A percentile compares a stretch with the other conserved stretches of the same genome.
Evolutionary conservation across 1,140 invertebrate species (phyloP).

Genomic region (Drosophila sechellia): DNA sequence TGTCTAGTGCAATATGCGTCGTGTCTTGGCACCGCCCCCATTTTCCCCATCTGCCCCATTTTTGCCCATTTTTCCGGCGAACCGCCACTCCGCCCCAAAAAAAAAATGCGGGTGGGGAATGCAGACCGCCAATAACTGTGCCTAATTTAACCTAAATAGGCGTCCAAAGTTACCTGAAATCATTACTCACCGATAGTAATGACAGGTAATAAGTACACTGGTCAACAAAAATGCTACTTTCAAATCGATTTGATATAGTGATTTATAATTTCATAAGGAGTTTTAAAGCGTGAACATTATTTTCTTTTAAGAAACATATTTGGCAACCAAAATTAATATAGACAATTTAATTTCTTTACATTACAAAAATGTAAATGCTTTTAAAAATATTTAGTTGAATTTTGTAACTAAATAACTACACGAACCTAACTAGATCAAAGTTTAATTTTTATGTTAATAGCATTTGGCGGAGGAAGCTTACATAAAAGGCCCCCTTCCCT

Average conservation of each 20-base stretch:
- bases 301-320: too few relatives aligned
- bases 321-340: too few relatives aligned
- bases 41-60: constrained; percentile 21
- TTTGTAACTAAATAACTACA: neutral
- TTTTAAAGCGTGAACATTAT: too few relatives aligned
- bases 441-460: neutral
- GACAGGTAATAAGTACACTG: neutral
- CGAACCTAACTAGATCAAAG: neutral
- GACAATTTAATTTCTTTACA: neutral
- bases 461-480: neutral
- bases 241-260: too few relatives aligned
- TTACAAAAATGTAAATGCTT: too few relatives aligned
- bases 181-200: neutral
- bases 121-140: neutral
- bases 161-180: neutral
- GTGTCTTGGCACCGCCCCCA: constrained; percentile 52
- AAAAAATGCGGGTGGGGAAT: neutral
- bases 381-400: neutral
- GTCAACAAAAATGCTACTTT: neutral
- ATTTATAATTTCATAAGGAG: too few relatives aligned
- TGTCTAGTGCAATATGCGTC: constrained; percentile 70
- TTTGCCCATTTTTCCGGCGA: constrained; percentile 3
- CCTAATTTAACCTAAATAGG: constrained; percentile 5
- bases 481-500: neutral
- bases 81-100: neutral